Evolutionary conservation across 2,113 vertebrate genomes (phyloP), one percentile per base, ranked within the genome.

Genomic region (Cavia porcellus): DNA sequence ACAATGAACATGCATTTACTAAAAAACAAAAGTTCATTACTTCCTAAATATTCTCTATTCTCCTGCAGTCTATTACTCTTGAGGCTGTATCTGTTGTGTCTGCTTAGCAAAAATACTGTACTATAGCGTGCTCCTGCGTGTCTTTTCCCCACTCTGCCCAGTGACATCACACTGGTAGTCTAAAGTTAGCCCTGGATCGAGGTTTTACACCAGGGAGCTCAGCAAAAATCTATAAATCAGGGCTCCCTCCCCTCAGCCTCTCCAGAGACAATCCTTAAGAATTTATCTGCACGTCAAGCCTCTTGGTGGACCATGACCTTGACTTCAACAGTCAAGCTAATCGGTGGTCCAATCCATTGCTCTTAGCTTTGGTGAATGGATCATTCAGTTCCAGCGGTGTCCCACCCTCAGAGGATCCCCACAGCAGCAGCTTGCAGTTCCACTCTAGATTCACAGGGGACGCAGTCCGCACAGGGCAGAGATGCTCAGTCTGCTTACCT

Each of bases 401-500:
- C 24, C 57, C 45, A 62, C 42, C 80, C 90, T 13, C 30, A 28
- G 64, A 92, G 74, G 74, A 42, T 24, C 1, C 62, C 38, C 12
- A 13, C 32, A 35, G 32, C 35, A 61, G 50, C 15, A 68, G 13
- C 38, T 17, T 95, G 85, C 90, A 94, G 55, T 94, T 86, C 74
- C 45, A 66, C 3, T 47, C 12, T 80, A 42, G 11, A 14, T 72
- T 84, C 15, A 17, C 19, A 93, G 90, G 30, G 55, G 95, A n/a
- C 9, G 45, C 74, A 59, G 17, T 30, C 42, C 66, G 70, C 28
- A 50, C 20, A n/a, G 35, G 30, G 85, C 66, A n/a, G 30, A 38
- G 92, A 55, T 12, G 70, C 50, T 38, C 28, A 12, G 38, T 84
- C 50, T 55, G 68, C 97, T 97, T 42, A 98, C 98, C 66, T 98